Evolutionary conservation across 1,140 invertebrate species (phyloP).

Genomic region (Sarcophaga bullata): DNA sequence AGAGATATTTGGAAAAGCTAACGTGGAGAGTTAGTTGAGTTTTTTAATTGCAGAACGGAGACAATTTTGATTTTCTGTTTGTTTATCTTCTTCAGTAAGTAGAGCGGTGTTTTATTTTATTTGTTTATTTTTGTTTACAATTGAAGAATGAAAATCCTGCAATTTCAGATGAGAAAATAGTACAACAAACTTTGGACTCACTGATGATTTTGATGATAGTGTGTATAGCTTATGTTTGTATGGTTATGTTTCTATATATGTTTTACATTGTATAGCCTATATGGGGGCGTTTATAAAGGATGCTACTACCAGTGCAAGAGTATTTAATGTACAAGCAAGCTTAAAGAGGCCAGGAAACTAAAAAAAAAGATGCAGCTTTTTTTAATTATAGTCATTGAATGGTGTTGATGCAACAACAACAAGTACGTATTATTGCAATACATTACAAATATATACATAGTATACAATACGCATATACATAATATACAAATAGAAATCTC

Average conservation of each 20-base stretch:
- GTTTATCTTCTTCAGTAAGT: slow-evolving; percentile 15
- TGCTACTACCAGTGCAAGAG: neutral
- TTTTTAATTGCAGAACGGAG: neutral
- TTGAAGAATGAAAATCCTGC: slow-evolving; percentile 35
- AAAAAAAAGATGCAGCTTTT: slow-evolving; percentile 17
- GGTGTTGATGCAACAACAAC: slow-evolving; percentile 28
- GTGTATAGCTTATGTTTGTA: neutral
- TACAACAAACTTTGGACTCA: slow-evolving; percentile 33
- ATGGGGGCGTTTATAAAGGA: slow-evolving; percentile 7
- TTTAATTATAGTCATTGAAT: slow-evolving; percentile 34
- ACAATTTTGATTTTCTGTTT: neutral
- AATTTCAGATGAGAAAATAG: slow-evolving; percentile 25
- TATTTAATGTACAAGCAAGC: neutral
- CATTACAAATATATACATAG: neutral
- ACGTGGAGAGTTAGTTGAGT: neutral
- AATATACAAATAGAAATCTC: neutral
- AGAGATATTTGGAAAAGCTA: too few relatives aligned
- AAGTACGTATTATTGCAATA: neutral
- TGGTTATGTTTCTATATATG: neutral
- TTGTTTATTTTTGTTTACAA: slow-evolving; percentile 35
- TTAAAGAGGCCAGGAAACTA: slow-evolving; percentile 4
- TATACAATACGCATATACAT: neutral
- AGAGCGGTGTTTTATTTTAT: slow-evolving; percentile 34
- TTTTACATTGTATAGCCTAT: neutral
- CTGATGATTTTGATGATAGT: neutral